Evolutionary conservation across 2,888 invertebrate genomes (phyloP).

Genomic region (Crepidodera aurea): DNA sequence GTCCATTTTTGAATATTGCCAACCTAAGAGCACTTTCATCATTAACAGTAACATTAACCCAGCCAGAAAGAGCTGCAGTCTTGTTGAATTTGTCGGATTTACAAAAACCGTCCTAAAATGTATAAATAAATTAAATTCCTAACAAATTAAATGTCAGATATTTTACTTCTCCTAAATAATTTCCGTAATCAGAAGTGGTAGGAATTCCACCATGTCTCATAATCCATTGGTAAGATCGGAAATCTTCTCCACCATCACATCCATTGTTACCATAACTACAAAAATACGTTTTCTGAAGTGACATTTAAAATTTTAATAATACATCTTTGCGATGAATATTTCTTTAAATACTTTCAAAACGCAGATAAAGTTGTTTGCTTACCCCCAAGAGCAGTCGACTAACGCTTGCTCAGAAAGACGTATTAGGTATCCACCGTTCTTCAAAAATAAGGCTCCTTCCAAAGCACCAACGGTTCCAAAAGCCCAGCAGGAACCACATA

Average conservation of each 20-base stretch:
- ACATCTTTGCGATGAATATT: too few relatives aligned
- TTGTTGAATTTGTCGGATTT: slow-evolving; percentile 77
- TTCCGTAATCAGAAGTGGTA: slow-evolving; percentile 89
- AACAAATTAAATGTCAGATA: too few relatives aligned
- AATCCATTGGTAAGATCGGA: slow-evolving; percentile 92
- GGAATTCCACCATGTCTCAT: slow-evolving; percentile 88
- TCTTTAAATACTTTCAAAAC: too few relatives aligned
- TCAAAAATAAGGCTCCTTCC: slow-evolving; percentile 89
- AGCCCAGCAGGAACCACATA: slow-evolving; percentile 97
- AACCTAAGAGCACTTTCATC: slow-evolving; percentile 77
- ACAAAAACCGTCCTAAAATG: slow-evolving; percentile 84
- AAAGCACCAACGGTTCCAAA: slow-evolving; percentile 94
- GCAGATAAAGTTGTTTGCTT: too few relatives aligned
- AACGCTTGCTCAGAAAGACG: slow-evolving; percentile 92
- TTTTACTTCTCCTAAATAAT: slow-evolving; percentile 82
- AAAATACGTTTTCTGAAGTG: too few relatives aligned
- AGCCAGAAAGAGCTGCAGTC: slow-evolving; percentile 80
- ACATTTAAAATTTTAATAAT: background rate
- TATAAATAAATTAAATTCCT: slow-evolving; percentile 36
- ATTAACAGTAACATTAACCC: slow-evolving; percentile 86
- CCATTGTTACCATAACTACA: slow-evolving; percentile 88
- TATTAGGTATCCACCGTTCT: slow-evolving; percentile 80
- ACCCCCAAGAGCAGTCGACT: slow-evolving; percentile 95
- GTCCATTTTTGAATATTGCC: slow-evolving; percentile 89
- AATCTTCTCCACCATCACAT: slow-evolving; percentile 98